Evolutionary conservation across 2,113 vertebrate genomes (phyloP).

Genomic region (Forbesichthys papilliferus): DNA sequence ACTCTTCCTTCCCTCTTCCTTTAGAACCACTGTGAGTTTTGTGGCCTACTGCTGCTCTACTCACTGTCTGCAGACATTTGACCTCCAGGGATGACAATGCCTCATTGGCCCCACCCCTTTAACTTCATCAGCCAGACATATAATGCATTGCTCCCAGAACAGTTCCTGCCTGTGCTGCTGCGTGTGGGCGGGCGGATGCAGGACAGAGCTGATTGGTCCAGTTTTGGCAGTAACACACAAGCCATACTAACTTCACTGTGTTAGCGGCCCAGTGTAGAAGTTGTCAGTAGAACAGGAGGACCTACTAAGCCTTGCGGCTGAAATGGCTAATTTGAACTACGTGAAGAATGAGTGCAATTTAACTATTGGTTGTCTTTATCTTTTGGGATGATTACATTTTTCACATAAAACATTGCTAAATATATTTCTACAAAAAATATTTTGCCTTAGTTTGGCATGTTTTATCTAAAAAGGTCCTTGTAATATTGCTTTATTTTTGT

Average conservation of each 20-base stretch:
- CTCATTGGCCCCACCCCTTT: background rate
- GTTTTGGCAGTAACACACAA: conserved; percentile 6
- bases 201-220: background rate
- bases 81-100: conserved; percentile 86
- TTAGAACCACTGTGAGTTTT: conserved; percentile 91
- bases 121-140: background rate
- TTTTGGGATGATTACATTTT: too few species aligned
- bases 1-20: background rate
- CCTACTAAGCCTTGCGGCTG: too few species aligned
- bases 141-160: background rate
- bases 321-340: too few species aligned
- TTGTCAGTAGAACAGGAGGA: too few species aligned
- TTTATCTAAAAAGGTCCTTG: too few species aligned
- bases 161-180: background rate
- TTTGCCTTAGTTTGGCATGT: too few species aligned
- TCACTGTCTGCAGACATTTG: conserved; percentile 89
- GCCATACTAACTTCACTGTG: background rate
- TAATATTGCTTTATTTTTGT: too few species aligned
- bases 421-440: too few species aligned
- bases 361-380: too few species aligned
- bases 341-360: too few species aligned
- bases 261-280: background rate
- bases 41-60: conserved; percentile 98
- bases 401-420: too few species aligned
- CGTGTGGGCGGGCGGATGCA: background rate